A percentile compares a stretch with the other conserved stretches of the same genome.
phyloP scores from a whole-genome alignment of 1,140 invertebrate species.

The Sycobia sp. region DNA sequence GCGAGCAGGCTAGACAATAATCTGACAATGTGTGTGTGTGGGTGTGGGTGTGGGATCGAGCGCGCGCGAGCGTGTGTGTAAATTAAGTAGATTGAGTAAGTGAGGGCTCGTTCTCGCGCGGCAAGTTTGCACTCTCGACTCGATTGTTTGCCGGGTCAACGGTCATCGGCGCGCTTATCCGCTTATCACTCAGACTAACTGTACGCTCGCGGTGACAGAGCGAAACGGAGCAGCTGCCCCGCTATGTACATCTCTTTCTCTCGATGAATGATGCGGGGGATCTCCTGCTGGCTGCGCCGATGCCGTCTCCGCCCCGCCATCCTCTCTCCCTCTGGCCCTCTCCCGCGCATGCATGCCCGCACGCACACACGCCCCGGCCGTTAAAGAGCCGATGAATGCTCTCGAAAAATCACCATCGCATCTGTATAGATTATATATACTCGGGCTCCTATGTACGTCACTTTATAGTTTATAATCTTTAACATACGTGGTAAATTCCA shows the following conservation, averaged over 20 bases:
- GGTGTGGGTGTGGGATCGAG: too few relatives aligned
- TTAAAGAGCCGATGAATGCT: not conserved
- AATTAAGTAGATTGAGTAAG: too few relatives aligned
- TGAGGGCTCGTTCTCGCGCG: too few relatives aligned
- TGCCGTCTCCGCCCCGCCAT: too few relatives aligned
- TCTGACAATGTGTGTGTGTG: too few relatives aligned
- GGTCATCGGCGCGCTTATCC: slow-evolving; percentile 41
- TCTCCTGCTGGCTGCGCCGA: too few relatives aligned
- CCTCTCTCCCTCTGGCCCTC: not conserved
- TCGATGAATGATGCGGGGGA: too few relatives aligned
- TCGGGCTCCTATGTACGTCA: not conserved
- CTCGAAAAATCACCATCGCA: not conserved
- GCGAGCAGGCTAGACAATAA: slow-evolving; percentile 25
- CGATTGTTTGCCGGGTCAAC: slow-evolving; percentile 50
- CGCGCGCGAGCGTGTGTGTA: too few relatives aligned
- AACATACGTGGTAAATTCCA: slow-evolving; percentile 1
- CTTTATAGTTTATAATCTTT: too few relatives aligned
- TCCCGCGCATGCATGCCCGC: not conserved
- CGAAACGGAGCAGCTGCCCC: not conserved
- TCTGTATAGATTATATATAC: too few relatives aligned
- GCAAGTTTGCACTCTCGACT: slow-evolving; percentile 46
- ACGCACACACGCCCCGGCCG: too few relatives aligned
- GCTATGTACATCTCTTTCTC: not conserved
- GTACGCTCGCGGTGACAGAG: slow-evolving; percentile 23
- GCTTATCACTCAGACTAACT: slow-evolving; percentile 40